Base-by-base conservation (phyloP, 1,140 invertebrate species). In the Brachionus rotundiformis region DNA sequence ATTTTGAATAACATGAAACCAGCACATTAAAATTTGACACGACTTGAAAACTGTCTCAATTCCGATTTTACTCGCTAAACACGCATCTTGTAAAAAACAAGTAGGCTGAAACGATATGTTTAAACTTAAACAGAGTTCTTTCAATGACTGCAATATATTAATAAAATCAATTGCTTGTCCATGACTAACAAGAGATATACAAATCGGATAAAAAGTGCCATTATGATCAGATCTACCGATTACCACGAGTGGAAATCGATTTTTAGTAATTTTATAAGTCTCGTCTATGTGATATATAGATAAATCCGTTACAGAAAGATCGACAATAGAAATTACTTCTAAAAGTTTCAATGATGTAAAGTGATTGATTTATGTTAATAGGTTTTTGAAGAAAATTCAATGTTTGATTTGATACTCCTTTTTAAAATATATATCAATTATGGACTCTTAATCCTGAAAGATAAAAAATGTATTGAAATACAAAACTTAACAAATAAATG, bases 231-330 rank as follows among this genome's bases (percentile, higher is more conserved):
- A 65, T 65, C 61, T 29, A 31, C 61, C 61, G 31, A 65, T 65
- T 29, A 65, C 61, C 11, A 65, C 27, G 27, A 65, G n/a, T 13
- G 61, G 61, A 65, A 16, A 65, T 31, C 61, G 27, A 31, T 11
- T 61, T 65, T 65, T 65, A 1, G 61, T 65, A 13, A 65, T 65
- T 65, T 65, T 65, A 65, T 65, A 65, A 65, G 61, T 65, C n/a
- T 5, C 29, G 31, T 65, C 61, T 16, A 65, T 11, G 31, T 65
- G 61, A 31, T 31, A 65, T 13, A 65, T 16, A 7, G 27, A 65
- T 65, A 31, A 6, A 65, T 31, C 27, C 6, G 61, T 65, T 7
- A 65, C 19, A 16, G 6, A 23, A 23, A 61, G 19, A 61, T 61
- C 19, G 19, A 23, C 25, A 25, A 23, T 8, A 23, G n/a, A 23